phyloP scores from a whole-genome alignment of 2,888 invertebrate genomes.

The Blastobasis adustella region DNA sequence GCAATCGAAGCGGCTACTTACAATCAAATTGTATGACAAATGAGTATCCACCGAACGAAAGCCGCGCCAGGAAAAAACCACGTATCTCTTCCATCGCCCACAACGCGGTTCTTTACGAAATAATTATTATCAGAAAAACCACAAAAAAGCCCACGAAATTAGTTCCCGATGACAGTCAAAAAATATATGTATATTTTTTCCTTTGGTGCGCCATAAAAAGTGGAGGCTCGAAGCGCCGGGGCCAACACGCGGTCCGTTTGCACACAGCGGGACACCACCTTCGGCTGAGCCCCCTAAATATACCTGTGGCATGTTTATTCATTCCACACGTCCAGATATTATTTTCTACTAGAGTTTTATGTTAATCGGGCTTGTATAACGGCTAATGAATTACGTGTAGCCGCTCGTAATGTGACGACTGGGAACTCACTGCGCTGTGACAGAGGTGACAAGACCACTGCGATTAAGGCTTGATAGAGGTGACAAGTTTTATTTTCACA shows the following conservation, averaged over 20 bases:
- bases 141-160: conserved; percentile 68
- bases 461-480: too few relatives aligned
- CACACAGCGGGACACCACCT: conserved; percentile 55
- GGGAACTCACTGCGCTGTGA: conserved; percentile 18
- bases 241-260: conserved; percentile 56
- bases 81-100: conserved; percentile 11
- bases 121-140: conserved; percentile 62
- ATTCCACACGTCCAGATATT: conserved; percentile 43
- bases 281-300: conserved; percentile 50
- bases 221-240: conserved; percentile 50
- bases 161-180: conserved; percentile 74
- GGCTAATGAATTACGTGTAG: conserved; percentile 61
- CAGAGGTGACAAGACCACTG: conserved; percentile 6
- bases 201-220: conserved; percentile 40
- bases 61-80: conserved; percentile 1
- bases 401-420: conserved; percentile 39
- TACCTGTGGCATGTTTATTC: conserved; percentile 67
- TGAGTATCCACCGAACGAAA: background rate
- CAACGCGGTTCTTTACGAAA: conserved; percentile 52
- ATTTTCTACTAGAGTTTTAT: conserved; percentile 70
- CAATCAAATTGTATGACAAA: background rate
- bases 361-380: conserved; percentile 55
- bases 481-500: too few relatives aligned
- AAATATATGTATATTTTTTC: conserved; percentile 66
- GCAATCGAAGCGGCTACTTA: too few relatives aligned